Base-by-base conservation (phyloP, 1,140 invertebrate species). In the Pogonognathellus flavescens region DNA sequence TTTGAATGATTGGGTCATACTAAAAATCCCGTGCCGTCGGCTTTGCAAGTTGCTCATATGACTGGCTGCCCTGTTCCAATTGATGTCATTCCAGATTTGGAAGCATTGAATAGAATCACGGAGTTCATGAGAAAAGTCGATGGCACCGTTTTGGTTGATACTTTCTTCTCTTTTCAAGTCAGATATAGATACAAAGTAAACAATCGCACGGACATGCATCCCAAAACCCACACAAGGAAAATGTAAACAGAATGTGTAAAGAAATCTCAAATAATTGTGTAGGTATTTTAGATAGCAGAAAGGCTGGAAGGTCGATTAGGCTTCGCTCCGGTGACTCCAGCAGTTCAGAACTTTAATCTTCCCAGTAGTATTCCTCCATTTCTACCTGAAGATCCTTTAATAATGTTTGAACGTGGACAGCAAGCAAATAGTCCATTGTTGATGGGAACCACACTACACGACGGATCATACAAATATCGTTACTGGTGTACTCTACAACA, bases 381-480 rank as follows among this genome's bases (percentile, higher is more conserved):
- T 18, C n/a, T 88, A 25, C 53, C 60, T 2, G 62, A 83, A 41
- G 20, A 80, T 49, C 85, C 85, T 25, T 16, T 22, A 11, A 50
- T 5, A 7, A 66, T 88, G 49, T 84, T 85, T 20, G 66, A 66
- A 13, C 52, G 41, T 13, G 60, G 57, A n/a, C 0, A 49, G 22
- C 80, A 88, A 72, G 41, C 83, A 9, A 84, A 88, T 76, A 57
- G 86, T 70, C 86, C 87, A n/a, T 57, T 88, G 11, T 10, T 88
- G 52, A 85, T 86, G 84, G 85, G 85, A 16, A 16, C 85, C 14
- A 82, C 84, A 0, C 62, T 82, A 8, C 87, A 88, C 53, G 87
- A 88, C 81, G 87, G 87, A 6, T 83, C 84, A 13, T 88, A 82
- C 41, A n/a, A n/a, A n/a, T n/a, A n/a, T n/a, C n/a, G 76, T 83